These are phyloP conservation scores for Heliconius ethilla DNA, from an alignment of 2,888 invertebrate species.

Conservation along the genomic window DNA sequence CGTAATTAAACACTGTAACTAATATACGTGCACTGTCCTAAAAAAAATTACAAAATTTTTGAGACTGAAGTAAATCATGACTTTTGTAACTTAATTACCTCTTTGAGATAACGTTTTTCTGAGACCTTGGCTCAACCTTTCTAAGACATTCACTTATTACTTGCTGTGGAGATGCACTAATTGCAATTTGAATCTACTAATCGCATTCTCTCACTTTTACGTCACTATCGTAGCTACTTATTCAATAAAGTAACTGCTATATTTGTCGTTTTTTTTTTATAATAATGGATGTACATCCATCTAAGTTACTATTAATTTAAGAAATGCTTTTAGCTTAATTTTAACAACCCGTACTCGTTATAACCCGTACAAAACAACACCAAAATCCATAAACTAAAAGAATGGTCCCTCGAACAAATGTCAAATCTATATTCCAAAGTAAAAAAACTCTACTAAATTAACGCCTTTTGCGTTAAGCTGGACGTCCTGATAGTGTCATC, in stretches of 20 bases:
- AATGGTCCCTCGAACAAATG: neutral
- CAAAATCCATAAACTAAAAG: neutral
- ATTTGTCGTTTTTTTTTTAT: slow-evolving; percentile 19
- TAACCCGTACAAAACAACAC: neutral
- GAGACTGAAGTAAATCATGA: slow-evolving; percentile 12
- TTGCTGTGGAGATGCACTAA: slow-evolving; percentile 42
- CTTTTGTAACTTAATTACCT: slow-evolving; percentile 49
- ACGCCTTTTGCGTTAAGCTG: neutral
- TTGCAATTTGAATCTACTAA: slow-evolving; percentile 34
- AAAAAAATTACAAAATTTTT: slow-evolving; percentile 17
- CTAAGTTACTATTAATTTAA: neutral
- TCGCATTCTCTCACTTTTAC: slow-evolving; percentile 30
- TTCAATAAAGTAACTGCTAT: neutral
- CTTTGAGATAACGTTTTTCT: slow-evolving; percentile 40
- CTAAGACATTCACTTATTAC: slow-evolving; percentile 58
- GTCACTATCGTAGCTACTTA: slow-evolving; percentile 5
- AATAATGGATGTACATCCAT: neutral
- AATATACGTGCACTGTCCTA: slow-evolving; percentile 11
- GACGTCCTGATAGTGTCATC: too few relatives aligned
- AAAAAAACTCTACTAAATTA: neutral
- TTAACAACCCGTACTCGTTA: neutral
- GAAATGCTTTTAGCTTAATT: neutral
- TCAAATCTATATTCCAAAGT: neutral
- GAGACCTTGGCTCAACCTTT: slow-evolving; percentile 63
- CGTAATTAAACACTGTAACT: slow-evolving; percentile 4